These are phyloP conservation scores for Peromyscus eremicus DNA, from an alignment of 2,797 vertebrate species.

Conservation along the genomic window DNA sequence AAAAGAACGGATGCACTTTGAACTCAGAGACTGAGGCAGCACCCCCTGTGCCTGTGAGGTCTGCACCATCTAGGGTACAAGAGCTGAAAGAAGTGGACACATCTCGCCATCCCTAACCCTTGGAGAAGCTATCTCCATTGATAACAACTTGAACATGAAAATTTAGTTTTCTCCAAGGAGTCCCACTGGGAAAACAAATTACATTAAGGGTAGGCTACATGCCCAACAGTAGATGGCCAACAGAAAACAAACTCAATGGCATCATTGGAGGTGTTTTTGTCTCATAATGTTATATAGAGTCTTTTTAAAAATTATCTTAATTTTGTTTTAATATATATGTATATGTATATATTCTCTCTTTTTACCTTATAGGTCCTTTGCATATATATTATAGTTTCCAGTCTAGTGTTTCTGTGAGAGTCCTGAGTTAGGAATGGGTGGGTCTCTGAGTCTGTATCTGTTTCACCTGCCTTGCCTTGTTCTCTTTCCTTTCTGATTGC, in stretches of 20 bases:
- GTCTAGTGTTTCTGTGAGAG: neutral
- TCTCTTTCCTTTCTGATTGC: neutral
- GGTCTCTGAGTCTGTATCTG: neutral
- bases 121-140: neutral
- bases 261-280: neutral
- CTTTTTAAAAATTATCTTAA: neutral
- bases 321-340: too few relatives aligned
- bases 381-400: neutral
- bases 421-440: neutral
- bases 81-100: neutral
- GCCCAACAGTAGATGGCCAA: neutral
- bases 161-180: neutral
- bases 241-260: neutral
- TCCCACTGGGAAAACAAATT: neutral
- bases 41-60: too few relatives aligned
- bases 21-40: too few relatives aligned
- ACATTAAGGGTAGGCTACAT: neutral
- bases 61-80: neutral
- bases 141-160: neutral
- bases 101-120: neutral
- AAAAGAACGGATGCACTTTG: neutral
- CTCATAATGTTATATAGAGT: neutral
- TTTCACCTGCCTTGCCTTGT: neutral
- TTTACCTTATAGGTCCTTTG: neutral
- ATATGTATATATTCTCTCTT: neutral